These are phyloP conservation scores for Callopanchax toddi DNA, from an alignment of 2,113 vertebrate genomes.

Conservation along the genomic window DNA sequence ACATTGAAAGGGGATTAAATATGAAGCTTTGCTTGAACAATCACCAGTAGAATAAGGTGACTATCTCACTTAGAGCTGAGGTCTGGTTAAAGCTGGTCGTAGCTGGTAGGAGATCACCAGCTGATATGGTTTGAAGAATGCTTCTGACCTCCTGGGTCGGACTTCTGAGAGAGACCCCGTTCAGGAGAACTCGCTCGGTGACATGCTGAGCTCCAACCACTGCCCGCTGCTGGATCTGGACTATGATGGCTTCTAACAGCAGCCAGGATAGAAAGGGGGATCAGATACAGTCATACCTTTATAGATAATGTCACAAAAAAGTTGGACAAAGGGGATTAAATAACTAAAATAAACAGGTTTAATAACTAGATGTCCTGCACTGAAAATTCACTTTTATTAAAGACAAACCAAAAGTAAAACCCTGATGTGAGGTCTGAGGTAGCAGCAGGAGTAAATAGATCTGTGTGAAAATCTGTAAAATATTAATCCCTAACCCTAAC, in stretches of 20 bases:
- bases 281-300: background rate
- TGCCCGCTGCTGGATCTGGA: slow-evolving; percentile 58
- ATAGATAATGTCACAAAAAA: background rate
- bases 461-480: no score
- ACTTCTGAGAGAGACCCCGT: slow-evolving; percentile 30
- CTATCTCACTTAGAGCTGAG: slow-evolving; percentile 36
- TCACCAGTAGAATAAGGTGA: background rate
- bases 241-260: slow-evolving; percentile 44
- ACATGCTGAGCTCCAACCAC: slow-evolving; percentile 38
- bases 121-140: slow-evolving; percentile 31
- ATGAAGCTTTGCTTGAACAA: background rate
- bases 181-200: slow-evolving; percentile 51
- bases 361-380: no score
- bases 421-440: no score
- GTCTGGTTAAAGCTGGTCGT: slow-evolving; percentile 20
- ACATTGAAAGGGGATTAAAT: no score
- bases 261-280: background rate
- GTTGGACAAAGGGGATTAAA: no score
- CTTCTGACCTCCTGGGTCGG: slow-evolving; percentile 23
- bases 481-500: no score
- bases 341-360: no score
- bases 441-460: no score
- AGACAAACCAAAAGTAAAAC: background rate
- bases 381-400: no score
- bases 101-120: slow-evolving; percentile 6